A percentile compares a stretch with the other conserved stretches of the same genome.
phyloP scores from a whole-genome alignment of 2,888 invertebrate genomes.

The Eurois occulta region DNA sequence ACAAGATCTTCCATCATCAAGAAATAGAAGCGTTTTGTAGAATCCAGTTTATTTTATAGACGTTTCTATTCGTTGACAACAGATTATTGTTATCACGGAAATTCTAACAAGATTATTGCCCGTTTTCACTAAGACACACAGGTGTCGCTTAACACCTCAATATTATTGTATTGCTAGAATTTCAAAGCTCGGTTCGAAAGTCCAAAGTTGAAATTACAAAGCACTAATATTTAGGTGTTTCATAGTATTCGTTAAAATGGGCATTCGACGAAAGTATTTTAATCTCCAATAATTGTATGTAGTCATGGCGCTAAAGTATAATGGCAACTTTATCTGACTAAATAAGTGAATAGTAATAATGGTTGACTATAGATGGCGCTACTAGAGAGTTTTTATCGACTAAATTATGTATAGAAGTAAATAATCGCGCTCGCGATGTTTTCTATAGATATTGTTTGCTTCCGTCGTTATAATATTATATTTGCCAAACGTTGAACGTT shows the following conservation, averaged over 20 bases:
- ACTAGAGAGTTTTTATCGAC: constrained; percentile 31
- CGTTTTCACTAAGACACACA: not conserved
- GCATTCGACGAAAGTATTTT: constrained; percentile 14
- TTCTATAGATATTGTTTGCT: constrained; percentile 47
- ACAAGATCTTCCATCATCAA: not conserved
- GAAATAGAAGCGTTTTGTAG: not conserved
- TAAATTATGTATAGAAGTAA: constrained; percentile 36
- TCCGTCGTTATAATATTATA: constrained; percentile 46
- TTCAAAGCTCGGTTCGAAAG: not conserved
- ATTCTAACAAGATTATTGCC: not conserved
- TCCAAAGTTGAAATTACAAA: not conserved
- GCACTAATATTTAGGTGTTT: not conserved
- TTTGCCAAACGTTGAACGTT: constrained; percentile 64
- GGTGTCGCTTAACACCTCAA: not conserved
- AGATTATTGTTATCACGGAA: not conserved
- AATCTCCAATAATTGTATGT: constrained; percentile 11
- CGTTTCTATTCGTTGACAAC: constrained; percentile 2
- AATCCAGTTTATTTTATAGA: not conserved
- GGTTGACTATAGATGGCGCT: constrained; percentile 53
- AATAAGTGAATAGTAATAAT: constrained; percentile 38
- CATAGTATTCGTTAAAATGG: not conserved
- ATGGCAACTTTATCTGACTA: constrained; percentile 28
- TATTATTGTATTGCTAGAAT: not conserved
- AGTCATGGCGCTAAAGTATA: constrained; percentile 29
- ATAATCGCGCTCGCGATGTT: constrained; percentile 23